Evolutionary conservation across 2,113 vertebrate genomes (phyloP).

Genomic region (Sander vitreus): DNA sequence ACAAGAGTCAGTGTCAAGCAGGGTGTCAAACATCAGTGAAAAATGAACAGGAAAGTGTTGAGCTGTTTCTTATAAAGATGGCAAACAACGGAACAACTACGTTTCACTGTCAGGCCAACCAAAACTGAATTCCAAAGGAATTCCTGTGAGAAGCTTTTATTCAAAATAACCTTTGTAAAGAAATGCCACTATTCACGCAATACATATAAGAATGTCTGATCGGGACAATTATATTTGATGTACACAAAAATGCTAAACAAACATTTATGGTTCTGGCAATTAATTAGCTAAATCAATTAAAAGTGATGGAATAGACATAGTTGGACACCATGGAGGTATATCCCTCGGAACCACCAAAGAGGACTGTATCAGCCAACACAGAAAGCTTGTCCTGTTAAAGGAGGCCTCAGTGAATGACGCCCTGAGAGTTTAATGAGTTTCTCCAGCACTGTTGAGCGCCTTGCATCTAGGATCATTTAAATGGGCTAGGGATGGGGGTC

Average conservation of each 20-base stretch:
- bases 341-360: conserved; percentile 59
- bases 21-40: conserved; percentile 74
- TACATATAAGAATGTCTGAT: neutral
- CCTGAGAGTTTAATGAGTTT: conserved; percentile 86
- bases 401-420: conserved; percentile 76
- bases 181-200: conserved; percentile 7
- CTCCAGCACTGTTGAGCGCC: conserved; percentile 77
- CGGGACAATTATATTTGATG: conserved; percentile 13
- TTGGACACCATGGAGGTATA: conserved; percentile 55
- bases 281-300: conserved; percentile 75
- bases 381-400: conserved; percentile 71
- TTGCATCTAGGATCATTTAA: conserved; percentile 82
- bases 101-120: conserved; percentile 52
- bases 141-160: conserved; percentile 2
- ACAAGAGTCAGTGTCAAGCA: conserved; percentile 76
- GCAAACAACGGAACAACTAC: conserved; percentile 33
- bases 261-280: conserved; percentile 60
- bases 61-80: conserved; percentile 66
- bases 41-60: conserved; percentile 70
- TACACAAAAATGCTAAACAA: conserved; percentile 55
- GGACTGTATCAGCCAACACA: conserved; percentile 62
- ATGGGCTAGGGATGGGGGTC: conserved; percentile 80
- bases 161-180: conserved; percentile 21
- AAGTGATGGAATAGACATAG: conserved; percentile 59
- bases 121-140: conserved; percentile 28